phyloP scores from a whole-genome alignment of 92 coral and sea anemone species.

The Heliopora coerulea region DNA sequence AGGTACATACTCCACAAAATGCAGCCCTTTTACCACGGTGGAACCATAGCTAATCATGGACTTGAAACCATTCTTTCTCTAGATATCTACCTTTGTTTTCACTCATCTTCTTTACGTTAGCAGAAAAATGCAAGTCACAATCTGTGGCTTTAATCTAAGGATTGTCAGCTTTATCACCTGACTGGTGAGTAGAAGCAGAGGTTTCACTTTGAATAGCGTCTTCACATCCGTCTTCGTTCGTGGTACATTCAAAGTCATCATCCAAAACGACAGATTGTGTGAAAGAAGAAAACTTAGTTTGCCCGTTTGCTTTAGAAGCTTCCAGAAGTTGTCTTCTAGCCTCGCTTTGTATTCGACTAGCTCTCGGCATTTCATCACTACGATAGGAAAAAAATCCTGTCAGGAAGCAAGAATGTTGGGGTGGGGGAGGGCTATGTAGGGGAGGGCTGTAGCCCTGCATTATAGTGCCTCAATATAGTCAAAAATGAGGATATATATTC shows the following conservation, averaged over 20 bases:
- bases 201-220: constrained; percentile 21
- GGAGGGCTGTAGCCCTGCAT: too few species aligned
- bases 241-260: too few species aligned
- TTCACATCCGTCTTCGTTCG: too few species aligned
- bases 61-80: constrained; percentile 9
- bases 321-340: constrained; percentile 7
- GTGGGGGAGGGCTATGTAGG: too few species aligned
- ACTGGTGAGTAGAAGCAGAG: constrained; percentile 17
- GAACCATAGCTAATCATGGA: constrained; percentile 3
- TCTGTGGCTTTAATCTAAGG: too few species aligned
- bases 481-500: too few species aligned
- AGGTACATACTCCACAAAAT: constrained; percentile 22
- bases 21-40: constrained; percentile 11
- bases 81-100: constrained; percentile 10
- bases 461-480: too few species aligned
- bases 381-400: background rate
- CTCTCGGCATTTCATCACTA: constrained; percentile 13
- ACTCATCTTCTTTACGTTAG: constrained; percentile 4
- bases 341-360: constrained; percentile 1
- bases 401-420: too few species aligned
- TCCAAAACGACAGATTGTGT: background rate
- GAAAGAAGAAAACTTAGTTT: constrained; percentile 11
- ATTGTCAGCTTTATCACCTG: constrained; percentile 30
- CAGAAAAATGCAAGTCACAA: too few species aligned
- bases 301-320: too few species aligned